phyloP scores from a whole-genome alignment of 2,888 invertebrate species.

The Oscheius sp. region DNA sequence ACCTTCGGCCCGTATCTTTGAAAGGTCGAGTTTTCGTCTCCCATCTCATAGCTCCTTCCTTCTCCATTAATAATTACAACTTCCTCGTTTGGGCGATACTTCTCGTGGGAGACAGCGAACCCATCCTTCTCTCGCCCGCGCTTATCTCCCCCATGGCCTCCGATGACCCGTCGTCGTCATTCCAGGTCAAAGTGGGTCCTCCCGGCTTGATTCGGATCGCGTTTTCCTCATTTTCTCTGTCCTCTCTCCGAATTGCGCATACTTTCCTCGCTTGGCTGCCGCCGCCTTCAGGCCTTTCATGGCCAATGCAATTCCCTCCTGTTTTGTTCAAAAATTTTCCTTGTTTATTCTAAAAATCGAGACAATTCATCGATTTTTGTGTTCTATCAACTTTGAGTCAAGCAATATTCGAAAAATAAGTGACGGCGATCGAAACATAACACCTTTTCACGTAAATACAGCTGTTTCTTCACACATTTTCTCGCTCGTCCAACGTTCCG shows the following conservation, averaged over 20 bases:
- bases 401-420: not conserved
- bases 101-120: too few relatives aligned
- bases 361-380: too few relatives aligned
- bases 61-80: too few relatives aligned
- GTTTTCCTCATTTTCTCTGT: conserved; percentile 33
- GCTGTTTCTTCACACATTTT: too few relatives aligned
- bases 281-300: conserved; percentile 29
- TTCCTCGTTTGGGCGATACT: too few relatives aligned
- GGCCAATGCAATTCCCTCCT: conserved; percentile 26
- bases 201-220: conserved; percentile 29
- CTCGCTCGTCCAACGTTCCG: too few relatives aligned
- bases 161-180: conserved; percentile 1
- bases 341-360: not conserved
- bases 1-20: conserved; percentile 1
- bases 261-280: conserved; percentile 20
- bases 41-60: not conserved
- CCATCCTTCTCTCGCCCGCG: too few relatives aligned
- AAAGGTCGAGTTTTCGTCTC: too few relatives aligned
- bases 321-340: conserved; percentile 7
- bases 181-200: conserved; percentile 8
- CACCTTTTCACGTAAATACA: too few relatives aligned
- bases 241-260: conserved; percentile 29
- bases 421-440: not conserved
- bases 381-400: too few relatives aligned
- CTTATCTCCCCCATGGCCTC: not conserved